Evolutionary conservation across 2,888 invertebrate genomes (phyloP), one percentile per base, ranked within the genome.

Genomic region (Hylaea fasciaria): DNA sequence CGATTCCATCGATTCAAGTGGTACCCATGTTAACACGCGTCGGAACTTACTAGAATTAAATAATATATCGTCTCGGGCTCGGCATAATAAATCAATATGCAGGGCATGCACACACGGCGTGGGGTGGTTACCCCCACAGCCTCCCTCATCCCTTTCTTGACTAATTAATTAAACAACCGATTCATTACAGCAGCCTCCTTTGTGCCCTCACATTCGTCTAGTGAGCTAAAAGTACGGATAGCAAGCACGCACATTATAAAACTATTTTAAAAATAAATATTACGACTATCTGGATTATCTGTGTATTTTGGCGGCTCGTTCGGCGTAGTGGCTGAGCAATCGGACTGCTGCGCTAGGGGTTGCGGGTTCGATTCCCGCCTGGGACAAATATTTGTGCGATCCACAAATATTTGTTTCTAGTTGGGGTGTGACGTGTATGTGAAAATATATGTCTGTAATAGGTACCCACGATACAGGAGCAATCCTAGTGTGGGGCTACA

Each of bases 121-220:
- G 72, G 76, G 72, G 79, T 72, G 75, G 77, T 57, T 61, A 63
- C 67, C 60, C 66, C 54, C 68, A 65, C 60, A 64, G 60, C 66
- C 62, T 70, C 75, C 22, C 78, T 74, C 71, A 68, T 85, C 89
- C 90, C 90, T 92, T 91, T 92, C 92, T 92, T 93, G 91, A 90
- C 92, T 94, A 94, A 94, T 95, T 95, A 95, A 94, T 95, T 94
- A 94, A 94, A 94, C 94, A 94, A 94, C 94, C 94, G 94, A 94
- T 95, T 95, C 94, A 94, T 95, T 95, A 94, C 93, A 91, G 83
- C 86, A 84, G 85, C 89, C 86, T 90, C 90, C 86, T 90, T 89
- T 90, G 89, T 91, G 76, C 88, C 87, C 88, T 88, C 86, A 87
- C 91, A 91, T 91, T 87, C 91, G 87, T 90, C 91, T 91, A 83